Base-by-base conservation (phyloP, 2,888 invertebrate species). In the Formica aserva region DNA sequence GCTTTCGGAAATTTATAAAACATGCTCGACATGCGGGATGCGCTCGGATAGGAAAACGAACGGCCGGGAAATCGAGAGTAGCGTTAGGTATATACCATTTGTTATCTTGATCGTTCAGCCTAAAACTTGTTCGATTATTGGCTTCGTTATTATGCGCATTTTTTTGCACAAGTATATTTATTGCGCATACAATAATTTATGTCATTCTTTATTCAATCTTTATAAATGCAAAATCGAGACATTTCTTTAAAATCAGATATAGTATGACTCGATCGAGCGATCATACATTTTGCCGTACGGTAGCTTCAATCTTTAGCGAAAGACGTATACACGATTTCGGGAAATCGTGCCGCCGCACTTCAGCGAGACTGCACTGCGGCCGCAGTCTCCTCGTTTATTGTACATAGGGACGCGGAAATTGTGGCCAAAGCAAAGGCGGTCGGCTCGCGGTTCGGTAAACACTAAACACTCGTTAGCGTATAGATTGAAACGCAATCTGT, bases 401-500 rank as follows among this genome's bases (percentile, higher is more conserved):
- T 92, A 91, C 88, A 90, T 91, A 90, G 89, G 90, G 91, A 88
- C 88, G 90, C 90, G 92, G 92, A 93, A 93, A 93, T 92, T 92
- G 92, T 91, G 90, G 93, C 89, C 92, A 92, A 93, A 90, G 87
- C 87, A 89, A 88, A 88, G 86, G 86, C 89, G 89, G 91, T 89
- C 85, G 91, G 89, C 92, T 93, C 94, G 94, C 92, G 94, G 94
- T 94, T 94, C 93, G 92, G 94, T 94, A 93, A 94, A 93, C 94
- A 94, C 94, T 94, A 94, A 94, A 94, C 94, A 94, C 92, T 94
- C 93, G 94, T 94, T 94, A 94, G 92, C 89, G 92, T 93, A 94
- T 94, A 93, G 94, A 94, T 94, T 94, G 94, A 94, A 94, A 94
- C 93, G 93, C 93, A 94, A 94, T 94, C 93, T 94, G 94, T 93